A percentile compares a stretch with the other conserved stretches of the same genome.
These are phyloP conservation scores for Crepidodera aurea DNA, from an alignment of 2,888 invertebrate species.

Conservation along the genomic window DNA sequence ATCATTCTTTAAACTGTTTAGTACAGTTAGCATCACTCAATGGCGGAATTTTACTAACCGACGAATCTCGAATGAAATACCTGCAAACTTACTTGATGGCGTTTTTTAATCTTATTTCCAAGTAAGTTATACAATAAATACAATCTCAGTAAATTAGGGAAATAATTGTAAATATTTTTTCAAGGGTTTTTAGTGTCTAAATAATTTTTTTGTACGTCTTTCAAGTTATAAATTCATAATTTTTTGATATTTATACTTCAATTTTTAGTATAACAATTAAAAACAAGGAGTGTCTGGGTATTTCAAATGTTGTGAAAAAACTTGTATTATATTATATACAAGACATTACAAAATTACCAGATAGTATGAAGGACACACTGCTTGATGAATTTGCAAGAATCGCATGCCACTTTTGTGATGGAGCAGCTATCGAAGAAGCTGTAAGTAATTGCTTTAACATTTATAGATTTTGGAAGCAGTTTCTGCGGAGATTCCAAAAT, in stretches of 20 bases:
- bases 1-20: slow-evolving; percentile 82
- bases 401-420: slow-evolving; percentile 71
- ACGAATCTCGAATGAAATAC: slow-evolving; percentile 66
- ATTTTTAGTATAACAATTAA: slow-evolving; percentile 66
- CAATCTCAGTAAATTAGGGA: too few species aligned
- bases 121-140: too few species aligned
- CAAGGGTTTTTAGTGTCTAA: too few species aligned
- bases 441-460: slow-evolving; percentile 66
- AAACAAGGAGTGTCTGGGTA: slow-evolving; percentile 72
- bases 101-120: slow-evolving; percentile 68
- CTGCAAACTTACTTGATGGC: slow-evolving; percentile 68
- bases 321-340: slow-evolving; percentile 68
- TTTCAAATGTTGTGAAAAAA: slow-evolving; percentile 73
- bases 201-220: background rate
- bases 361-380: slow-evolving; percentile 64
- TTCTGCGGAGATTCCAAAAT: background rate
- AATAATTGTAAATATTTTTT: too few species aligned
- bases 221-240: background rate
- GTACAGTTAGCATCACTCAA: slow-evolving; percentile 79
- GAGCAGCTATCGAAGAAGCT: slow-evolving; percentile 71
- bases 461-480: too few species aligned
- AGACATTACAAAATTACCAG: slow-evolving; percentile 62
- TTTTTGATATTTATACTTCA: background rate
- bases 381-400: slow-evolving; percentile 69
- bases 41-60: slow-evolving; percentile 64